Conservation (phyloP, 2,113 vertebrate species). For the Zosterops japonicus region DNA sequence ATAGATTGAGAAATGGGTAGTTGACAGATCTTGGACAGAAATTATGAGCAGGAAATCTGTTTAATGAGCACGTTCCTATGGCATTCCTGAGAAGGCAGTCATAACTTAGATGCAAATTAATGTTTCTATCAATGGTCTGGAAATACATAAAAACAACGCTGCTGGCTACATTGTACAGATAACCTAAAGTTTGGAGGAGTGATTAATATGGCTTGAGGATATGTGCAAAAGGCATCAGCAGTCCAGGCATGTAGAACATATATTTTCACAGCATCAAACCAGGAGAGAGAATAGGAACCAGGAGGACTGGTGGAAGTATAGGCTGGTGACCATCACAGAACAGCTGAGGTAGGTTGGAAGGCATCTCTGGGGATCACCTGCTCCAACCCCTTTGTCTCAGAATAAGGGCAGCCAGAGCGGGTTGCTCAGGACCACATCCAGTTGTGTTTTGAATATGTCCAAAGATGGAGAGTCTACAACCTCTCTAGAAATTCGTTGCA, state of each 20-base stretch:
- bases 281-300: neutral
- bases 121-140: constrained; percentile 10
- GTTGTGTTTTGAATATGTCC: neutral
- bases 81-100: neutral
- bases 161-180: neutral
- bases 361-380: neutral
- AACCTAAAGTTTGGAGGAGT: neutral
- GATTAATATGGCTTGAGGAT: neutral
- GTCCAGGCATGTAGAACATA: neutral
- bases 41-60: constrained; percentile 5
- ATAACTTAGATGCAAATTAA: constrained; percentile 23
- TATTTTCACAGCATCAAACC: neutral
- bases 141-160: constrained; percentile 19
- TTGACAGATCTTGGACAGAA: constrained; percentile 12
- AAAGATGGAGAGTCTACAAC: neutral
- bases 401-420: neutral
- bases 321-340: neutral
- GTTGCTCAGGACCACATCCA: neutral
- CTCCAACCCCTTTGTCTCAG: neutral
- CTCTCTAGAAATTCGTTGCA: neutral
- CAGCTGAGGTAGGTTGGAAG: neutral
- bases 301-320: neutral
- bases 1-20: neutral
- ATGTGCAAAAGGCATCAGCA: neutral
- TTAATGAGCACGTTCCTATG: constrained; percentile 15